These are phyloP conservation scores for Torymus auratus DNA, from an alignment of 2,888 invertebrate genomes.

Conservation along the genomic window DNA sequence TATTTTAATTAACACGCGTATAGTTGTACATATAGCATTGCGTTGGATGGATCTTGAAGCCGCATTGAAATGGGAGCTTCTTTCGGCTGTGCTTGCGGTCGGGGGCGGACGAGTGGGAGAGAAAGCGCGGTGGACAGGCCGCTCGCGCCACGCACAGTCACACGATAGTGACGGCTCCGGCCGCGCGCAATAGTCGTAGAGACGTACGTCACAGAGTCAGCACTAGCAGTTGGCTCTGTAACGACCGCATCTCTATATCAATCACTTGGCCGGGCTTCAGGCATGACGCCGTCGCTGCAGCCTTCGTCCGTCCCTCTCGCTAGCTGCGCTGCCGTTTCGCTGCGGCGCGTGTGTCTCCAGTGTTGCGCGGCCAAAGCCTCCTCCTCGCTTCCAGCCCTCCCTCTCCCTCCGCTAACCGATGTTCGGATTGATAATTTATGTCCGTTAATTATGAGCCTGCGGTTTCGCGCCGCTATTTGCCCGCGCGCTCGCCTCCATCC, in stretches of 20 bases:
- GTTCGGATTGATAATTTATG: slow-evolving; percentile 76
- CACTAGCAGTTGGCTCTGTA: slow-evolving; percentile 73
- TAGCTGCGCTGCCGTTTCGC: slow-evolving; percentile 53
- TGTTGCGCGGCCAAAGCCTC: slow-evolving; percentile 56
- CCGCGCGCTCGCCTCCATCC: slow-evolving; percentile 58
- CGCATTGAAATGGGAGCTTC: neutral
- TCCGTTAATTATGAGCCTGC: slow-evolving; percentile 75
- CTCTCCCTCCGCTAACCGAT: slow-evolving; percentile 70
- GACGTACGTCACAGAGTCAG: slow-evolving; percentile 76
- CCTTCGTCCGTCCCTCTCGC: slow-evolving; percentile 59
- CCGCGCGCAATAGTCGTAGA: slow-evolving; percentile 62
- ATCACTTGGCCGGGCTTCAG: slow-evolving; percentile 72
- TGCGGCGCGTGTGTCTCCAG: slow-evolving; percentile 49
- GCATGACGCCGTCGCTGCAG: slow-evolving; percentile 48
- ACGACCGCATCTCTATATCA: slow-evolving; percentile 76
- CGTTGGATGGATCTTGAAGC: too few relatives aligned
- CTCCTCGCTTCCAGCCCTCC: slow-evolving; percentile 26
- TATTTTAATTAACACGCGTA: slow-evolving; percentile 49
- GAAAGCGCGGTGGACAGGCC: neutral
- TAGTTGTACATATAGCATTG: too few relatives aligned
- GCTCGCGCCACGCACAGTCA: slow-evolving; percentile 8
- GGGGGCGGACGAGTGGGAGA: neutral
- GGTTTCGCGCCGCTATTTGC: slow-evolving; percentile 69
- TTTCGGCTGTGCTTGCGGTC: slow-evolving; percentile 7
- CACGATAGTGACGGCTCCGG: slow-evolving; percentile 41